These are phyloP conservation scores for Pinna nobilis DNA, from an alignment of 1,140 invertebrate genomes.

Conservation along the genomic window DNA sequence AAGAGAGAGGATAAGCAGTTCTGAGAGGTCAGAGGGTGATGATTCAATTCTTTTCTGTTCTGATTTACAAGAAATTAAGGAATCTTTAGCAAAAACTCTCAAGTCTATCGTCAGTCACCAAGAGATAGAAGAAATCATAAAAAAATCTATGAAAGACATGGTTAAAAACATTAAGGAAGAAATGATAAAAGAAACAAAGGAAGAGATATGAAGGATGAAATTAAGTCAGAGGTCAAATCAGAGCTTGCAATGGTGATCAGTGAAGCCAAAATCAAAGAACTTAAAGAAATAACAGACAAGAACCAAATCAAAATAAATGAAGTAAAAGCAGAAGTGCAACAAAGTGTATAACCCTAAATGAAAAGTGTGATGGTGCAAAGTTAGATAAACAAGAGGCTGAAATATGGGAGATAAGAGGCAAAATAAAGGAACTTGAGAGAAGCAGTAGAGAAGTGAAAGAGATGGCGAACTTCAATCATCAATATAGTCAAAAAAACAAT, in stretches of 20 bases:
- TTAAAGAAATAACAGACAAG: background rate
- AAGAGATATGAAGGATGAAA: background rate
- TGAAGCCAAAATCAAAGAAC: background rate
- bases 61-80: background rate
- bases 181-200: background rate
- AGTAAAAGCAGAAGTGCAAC: too few species aligned
- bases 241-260: background rate
- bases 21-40: too few species aligned
- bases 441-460: too few species aligned
- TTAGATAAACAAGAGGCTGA: background rate
- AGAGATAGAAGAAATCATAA: background rate
- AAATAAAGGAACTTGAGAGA: too few species aligned
- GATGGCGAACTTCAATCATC: too few species aligned
- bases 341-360: too few species aligned
- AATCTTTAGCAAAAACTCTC: background rate
- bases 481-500: too few species aligned
- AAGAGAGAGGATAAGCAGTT: too few species aligned
- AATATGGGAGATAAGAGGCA: too few species aligned
- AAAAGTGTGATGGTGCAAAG: too few species aligned
- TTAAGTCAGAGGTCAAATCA: background rate
- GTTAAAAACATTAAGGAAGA: slow-evolving; percentile 4
- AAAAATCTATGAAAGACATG: background rate
- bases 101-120: background rate
- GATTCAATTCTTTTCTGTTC: background rate
- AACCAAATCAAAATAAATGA: background rate